Evolutionary conservation across 1,140 invertebrate species (phyloP).

Genomic region (Pissodes strobi): DNA sequence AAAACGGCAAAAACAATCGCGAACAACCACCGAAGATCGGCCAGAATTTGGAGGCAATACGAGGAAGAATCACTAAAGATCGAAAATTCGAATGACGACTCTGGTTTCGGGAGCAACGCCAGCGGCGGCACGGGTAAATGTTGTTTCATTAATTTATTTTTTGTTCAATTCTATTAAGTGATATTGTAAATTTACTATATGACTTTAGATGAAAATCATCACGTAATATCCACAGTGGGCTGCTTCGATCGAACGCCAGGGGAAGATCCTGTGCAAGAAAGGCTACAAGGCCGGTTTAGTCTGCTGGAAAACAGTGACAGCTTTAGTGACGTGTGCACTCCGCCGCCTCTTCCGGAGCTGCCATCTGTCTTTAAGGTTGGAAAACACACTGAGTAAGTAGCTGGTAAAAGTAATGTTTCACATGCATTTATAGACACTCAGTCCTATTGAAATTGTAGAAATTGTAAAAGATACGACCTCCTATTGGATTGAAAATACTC

Average conservation of each 20-base stretch:
- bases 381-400: constrained; percentile 28
- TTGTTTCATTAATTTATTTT: too few species aligned
- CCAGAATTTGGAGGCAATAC: constrained; percentile 46
- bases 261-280: neutral
- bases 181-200: too few species aligned
- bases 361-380: constrained; percentile 48
- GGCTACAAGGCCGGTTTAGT: constrained; percentile 62
- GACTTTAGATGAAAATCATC: too few species aligned
- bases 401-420: too few species aligned
- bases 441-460: too few species aligned
- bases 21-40: constrained; percentile 62
- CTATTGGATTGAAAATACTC: too few species aligned
- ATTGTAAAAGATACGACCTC: too few species aligned
- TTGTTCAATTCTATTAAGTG: too few species aligned
- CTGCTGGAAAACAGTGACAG: constrained; percentile 62
- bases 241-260: too few species aligned
- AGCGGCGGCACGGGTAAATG: constrained; percentile 51
- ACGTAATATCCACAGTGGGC: too few species aligned
- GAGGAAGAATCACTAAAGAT: constrained; percentile 57
- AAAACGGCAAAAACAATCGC: constrained; percentile 75
- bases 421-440: too few species aligned
- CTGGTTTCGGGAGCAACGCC: constrained; percentile 65
- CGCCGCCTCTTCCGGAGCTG: constrained; percentile 61
- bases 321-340: constrained; percentile 53
- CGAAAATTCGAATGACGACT: constrained; percentile 65